A percentile compares a stretch with the other conserved stretches of the same genome.
phyloP scores from a whole-genome alignment of 2,888 invertebrate species.

The Eupelmus urozonus region DNA sequence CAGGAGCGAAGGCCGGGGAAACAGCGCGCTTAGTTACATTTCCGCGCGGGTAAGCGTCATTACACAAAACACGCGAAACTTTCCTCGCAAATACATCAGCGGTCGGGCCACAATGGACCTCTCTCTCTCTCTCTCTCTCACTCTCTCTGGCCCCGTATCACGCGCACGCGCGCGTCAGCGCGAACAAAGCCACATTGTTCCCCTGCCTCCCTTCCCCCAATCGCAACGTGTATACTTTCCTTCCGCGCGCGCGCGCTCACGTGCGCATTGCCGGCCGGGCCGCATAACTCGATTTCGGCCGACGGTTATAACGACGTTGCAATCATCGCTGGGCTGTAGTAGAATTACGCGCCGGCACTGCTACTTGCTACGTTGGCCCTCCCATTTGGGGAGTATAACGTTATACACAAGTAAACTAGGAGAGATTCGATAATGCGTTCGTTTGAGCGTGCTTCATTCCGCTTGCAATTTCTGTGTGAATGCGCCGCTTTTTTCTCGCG shows the following conservation, averaged over 20 bases:
- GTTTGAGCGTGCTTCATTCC: too few relatives aligned
- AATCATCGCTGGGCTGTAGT: too few relatives aligned
- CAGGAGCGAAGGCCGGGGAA: neutral
- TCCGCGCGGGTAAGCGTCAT: constrained; percentile 27
- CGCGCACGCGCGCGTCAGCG: neutral
- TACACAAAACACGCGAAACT: constrained; percentile 44
- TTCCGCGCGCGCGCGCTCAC: neutral
- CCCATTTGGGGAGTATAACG: too few relatives aligned
- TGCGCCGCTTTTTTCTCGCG: too few relatives aligned
- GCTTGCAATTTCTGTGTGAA: too few relatives aligned
- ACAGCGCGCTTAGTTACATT: constrained; percentile 21
- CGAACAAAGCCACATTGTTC: constrained; percentile 35
- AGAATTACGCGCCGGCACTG: too few relatives aligned
- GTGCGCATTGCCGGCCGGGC: too few relatives aligned
- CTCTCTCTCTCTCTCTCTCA: neutral
- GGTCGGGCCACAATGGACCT: neutral
- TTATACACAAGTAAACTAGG: too few relatives aligned
- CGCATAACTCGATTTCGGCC: too few relatives aligned
- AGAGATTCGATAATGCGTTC: too few relatives aligned
- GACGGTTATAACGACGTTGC: too few relatives aligned
- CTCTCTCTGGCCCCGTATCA: neutral
- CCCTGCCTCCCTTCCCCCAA: neutral
- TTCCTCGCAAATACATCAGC: constrained; percentile 18
- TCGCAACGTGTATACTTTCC: constrained; percentile 21
- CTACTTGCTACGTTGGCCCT: too few relatives aligned